A percentile compares a stretch with the other conserved stretches of the same genome.
These are phyloP conservation scores for Heliconius hewitsoni DNA, from an alignment of 1,140 invertebrate genomes.

Conservation along the genomic window DNA sequence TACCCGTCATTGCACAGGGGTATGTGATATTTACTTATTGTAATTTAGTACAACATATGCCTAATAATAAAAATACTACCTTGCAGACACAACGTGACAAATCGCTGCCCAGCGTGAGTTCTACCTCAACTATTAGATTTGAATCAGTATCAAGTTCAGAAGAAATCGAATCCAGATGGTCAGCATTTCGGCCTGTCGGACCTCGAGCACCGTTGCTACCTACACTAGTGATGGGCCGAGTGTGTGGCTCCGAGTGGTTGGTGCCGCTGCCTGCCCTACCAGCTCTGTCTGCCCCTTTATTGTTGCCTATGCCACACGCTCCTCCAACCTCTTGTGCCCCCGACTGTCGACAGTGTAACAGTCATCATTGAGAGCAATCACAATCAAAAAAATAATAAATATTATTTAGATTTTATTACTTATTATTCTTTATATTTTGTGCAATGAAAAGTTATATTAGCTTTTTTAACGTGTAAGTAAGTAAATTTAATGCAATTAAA, in stretches of 20 bases:
- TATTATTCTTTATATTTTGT: not conserved
- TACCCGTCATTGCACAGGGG: too few species aligned
- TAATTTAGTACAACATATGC: not conserved
- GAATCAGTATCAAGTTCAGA: conserved; percentile 68
- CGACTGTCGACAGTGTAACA: conserved; percentile 72
- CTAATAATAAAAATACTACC: not conserved
- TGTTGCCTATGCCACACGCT: conserved; percentile 61
- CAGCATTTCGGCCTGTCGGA: conserved; percentile 70
- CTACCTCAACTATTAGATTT: conserved; percentile 44
- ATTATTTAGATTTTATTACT: not conserved
- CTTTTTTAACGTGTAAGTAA: not conserved
- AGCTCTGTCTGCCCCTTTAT: conserved; percentile 59
- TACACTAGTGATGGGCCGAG: conserved; percentile 71
- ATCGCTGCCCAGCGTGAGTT: conserved; percentile 33
- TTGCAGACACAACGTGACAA: conserved; percentile 58
- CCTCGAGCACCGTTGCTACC: conserved; percentile 65
- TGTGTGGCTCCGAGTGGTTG: conserved; percentile 73
- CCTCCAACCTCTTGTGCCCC: conserved; percentile 56
- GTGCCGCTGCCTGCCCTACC: conserved; percentile 67
- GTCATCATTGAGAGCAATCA: conserved; percentile 44
- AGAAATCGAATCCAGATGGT: conserved; percentile 65
- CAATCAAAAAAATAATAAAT: not conserved
- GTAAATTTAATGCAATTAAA: too few species aligned
- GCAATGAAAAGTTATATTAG: not conserved
- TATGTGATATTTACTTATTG: not conserved